These are phyloP conservation scores for Neotoma lepida DNA, from an alignment of 2,113 vertebrate species.

Conservation along the genomic window DNA sequence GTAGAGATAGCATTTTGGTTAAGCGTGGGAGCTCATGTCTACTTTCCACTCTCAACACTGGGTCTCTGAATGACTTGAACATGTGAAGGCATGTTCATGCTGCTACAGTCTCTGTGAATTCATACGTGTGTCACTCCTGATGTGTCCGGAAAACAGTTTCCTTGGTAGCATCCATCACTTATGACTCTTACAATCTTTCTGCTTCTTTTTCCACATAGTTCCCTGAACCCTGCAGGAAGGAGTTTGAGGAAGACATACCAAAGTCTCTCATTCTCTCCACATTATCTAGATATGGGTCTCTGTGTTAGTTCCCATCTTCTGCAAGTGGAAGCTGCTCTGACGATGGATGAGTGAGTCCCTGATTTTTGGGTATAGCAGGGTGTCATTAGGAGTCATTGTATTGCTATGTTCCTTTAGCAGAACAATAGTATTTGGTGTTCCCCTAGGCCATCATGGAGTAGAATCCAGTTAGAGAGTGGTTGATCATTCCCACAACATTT, in stretches of 20 bases:
- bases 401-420: neutral
- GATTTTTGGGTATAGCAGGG: neutral
- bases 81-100: neutral
- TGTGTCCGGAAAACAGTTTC: neutral
- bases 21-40: neutral
- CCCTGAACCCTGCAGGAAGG: neutral
- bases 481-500: neutral
- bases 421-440: neutral
- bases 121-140: neutral
- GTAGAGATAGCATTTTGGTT: neutral
- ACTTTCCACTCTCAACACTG: neutral
- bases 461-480: neutral
- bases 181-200: neutral
- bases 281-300: neutral
- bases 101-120: neutral
- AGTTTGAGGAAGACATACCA: neutral
- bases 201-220: neutral
- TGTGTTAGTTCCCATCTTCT: neutral
- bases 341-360: neutral
- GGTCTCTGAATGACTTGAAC: neutral
- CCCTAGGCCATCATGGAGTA: neutral
- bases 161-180: neutral
- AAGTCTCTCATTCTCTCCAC: neutral
- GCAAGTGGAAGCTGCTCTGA: neutral
- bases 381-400: neutral